Base-by-base conservation (phyloP, 2,797 vertebrate genomes). In the Sus cebifrons region DNA sequence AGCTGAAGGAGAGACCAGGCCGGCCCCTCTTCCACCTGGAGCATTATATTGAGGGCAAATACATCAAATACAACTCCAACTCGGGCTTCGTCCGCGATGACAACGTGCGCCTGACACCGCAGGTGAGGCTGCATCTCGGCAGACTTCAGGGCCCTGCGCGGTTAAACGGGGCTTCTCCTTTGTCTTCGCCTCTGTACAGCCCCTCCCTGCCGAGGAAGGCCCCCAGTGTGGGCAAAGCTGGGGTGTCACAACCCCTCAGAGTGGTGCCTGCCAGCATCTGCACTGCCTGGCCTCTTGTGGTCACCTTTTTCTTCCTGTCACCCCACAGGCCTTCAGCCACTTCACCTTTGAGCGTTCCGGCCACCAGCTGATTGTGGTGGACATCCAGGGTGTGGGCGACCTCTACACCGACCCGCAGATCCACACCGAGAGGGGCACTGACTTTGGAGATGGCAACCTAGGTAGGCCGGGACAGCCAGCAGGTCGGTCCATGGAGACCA, bases 21-120 rank as follows among this genome's bases (percentile, higher is more conserved):
- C 99, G 99, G 89, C 99, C 99, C 9, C 98, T 99, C 6, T 99
- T 99, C 98, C 99, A 99, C 93, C 98, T 99, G 98, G 99, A 99
- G n/a, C 99, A 99, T 97, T 99, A 99, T 98, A 99, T 99, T 6
- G 99, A 99, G 98, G 99, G 99, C 89, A 99, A 99, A 96, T 99
- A 99, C 98, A 99, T 99, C 98, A 99, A 99, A 96, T 99, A 99
- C 98, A 99, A 99, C 99, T 99, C 99, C 83, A 99, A 99, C 98
- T 99, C 99, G 0, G 99, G 99, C 94, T 99, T 99, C 3, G 99
- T 99, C 93, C 99, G 99, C 25, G 99, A 99, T 0, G 99, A 99
- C 97, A 99, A 99, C 98, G 98, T 99, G 97, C 99, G 99, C 27
- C 99, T 99, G 68, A 99, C 99, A 2, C 99, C 99, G 0, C 99